Conservation (phyloP, 2,888 invertebrate species). For the Escarpia spicata region DNA sequence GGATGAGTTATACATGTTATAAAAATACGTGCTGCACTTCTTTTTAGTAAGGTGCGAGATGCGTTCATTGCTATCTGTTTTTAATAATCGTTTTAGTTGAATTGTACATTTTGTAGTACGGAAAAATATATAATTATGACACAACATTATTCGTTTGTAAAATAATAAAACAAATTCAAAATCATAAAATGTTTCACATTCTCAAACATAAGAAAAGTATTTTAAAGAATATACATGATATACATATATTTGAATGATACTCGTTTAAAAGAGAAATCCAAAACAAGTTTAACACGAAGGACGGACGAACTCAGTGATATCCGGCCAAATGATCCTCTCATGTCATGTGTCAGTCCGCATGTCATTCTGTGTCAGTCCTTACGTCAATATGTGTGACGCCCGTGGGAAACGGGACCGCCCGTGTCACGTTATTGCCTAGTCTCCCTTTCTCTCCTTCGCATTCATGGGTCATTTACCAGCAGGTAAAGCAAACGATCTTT, state of each 20-base stretch:
- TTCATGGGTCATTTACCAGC: not conserved
- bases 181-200: too few relatives aligned
- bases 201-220: not conserved
- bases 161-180: too few relatives aligned
- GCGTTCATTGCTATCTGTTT: too few relatives aligned
- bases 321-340: not conserved
- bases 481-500: not conserved
- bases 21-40: too few relatives aligned
- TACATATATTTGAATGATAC: not conserved
- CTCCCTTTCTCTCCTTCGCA: not conserved
- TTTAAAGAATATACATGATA: not conserved
- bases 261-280: not conserved
- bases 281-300: too few relatives aligned
- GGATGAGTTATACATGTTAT: too few relatives aligned
- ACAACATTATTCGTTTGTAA: too few relatives aligned
- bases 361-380: not conserved
- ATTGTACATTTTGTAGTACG: too few relatives aligned
- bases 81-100: too few relatives aligned
- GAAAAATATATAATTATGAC: too few relatives aligned
- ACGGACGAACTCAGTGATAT: too few relatives aligned
- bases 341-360: not conserved
- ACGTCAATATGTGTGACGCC: not conserved
- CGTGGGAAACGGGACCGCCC: not conserved
- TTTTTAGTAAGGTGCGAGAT: too few relatives aligned
- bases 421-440: not conserved